A percentile compares a stretch with the other conserved stretches of the same genome.
Conservation (phyloP, 2,113 vertebrate genomes). For the Mugil cephalus region DNA sequence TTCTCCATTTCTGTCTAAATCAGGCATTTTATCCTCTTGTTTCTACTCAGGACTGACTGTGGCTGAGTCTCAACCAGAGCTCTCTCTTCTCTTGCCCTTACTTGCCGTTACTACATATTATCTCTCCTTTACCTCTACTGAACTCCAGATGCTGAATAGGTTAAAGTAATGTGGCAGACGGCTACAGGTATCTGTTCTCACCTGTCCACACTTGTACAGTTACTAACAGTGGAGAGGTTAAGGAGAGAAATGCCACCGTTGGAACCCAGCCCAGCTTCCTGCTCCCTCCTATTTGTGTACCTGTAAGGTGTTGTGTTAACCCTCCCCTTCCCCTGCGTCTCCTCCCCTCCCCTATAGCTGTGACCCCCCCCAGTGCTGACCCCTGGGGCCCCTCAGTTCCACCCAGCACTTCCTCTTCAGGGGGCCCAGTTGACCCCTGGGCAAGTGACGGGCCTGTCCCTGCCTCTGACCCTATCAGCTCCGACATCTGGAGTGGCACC, state of each 20-base stretch:
- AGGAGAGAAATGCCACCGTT: conserved; percentile 64
- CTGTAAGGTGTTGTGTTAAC: conserved; percentile 76
- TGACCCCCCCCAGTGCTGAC: conserved; percentile 85
- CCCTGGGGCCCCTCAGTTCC: conserved; percentile 85
- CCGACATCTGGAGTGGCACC: conserved; percentile 86
- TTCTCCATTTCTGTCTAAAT: conserved; percentile 71
- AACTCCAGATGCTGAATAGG: conserved; percentile 11
- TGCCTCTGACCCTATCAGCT: conserved; percentile 80
- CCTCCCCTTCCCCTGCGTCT: conserved; percentile 71
- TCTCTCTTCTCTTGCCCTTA: conserved; percentile 52
- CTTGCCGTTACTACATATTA: conserved; percentile 42
- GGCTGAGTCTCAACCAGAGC: conserved; percentile 73
- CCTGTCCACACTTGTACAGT: background rate
- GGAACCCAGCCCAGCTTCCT: conserved; percentile 68
- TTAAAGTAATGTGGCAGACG: conserved; percentile 3
- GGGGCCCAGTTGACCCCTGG: conserved; percentile 85
- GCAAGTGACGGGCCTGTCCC: conserved; percentile 80
- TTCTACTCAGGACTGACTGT: conserved; percentile 72
- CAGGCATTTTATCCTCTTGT: conserved; percentile 73
- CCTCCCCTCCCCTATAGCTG: conserved; percentile 79
- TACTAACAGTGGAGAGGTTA: conserved; percentile 46
- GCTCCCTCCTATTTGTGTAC: conserved; percentile 65
- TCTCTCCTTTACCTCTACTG: conserved; percentile 68
- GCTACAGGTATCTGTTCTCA: background rate
- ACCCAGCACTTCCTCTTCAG: conserved; percentile 81